These are phyloP conservation scores for Epizoanthus illoricatus DNA, from an alignment of 92 coral and sea anemone species.

Conservation along the genomic window DNA sequence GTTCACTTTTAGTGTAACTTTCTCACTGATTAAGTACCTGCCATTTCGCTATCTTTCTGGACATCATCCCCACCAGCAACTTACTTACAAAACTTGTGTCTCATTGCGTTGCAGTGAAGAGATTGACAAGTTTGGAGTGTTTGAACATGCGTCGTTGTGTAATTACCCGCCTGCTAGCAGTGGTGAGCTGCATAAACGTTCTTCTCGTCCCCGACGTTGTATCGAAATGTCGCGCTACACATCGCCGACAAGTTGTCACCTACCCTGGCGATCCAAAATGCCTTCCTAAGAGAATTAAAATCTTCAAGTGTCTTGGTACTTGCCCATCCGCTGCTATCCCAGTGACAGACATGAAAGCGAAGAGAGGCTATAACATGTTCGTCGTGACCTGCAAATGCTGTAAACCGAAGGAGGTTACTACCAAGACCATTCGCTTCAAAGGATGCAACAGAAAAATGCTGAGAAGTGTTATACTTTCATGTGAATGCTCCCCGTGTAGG, in stretches of 20 bases:
- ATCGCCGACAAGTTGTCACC: background rate
- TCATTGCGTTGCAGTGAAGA: slow-evolving; percentile 31
- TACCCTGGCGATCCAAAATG: slow-evolving; percentile 15
- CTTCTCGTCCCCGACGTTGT: slow-evolving; percentile 1
- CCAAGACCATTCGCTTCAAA: slow-evolving; percentile 32
- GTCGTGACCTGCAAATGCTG: slow-evolving; percentile 18
- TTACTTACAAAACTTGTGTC: slow-evolving; percentile 31
- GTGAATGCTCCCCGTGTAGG: slow-evolving; percentile 23
- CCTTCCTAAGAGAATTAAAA: slow-evolving; percentile 8
- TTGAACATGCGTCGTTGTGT: slow-evolving; percentile 33
- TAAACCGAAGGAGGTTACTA: slow-evolving; percentile 19
- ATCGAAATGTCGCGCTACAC: slow-evolving; percentile 8
- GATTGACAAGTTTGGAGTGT: slow-evolving; percentile 25
- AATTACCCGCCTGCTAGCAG: background rate
- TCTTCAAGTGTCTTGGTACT: slow-evolving; percentile 20
- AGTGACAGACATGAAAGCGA: slow-evolving; percentile 13
- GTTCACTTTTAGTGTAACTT: slow-evolving; percentile 24
- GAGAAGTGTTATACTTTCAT: slow-evolving; percentile 20
- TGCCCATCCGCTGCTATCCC: slow-evolving; percentile 27
- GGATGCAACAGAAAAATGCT: slow-evolving; percentile 12
- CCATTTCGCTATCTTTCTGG: background rate
- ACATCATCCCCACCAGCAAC: background rate
- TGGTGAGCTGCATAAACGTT: background rate
- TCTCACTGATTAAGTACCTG: background rate
- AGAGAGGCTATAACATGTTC: slow-evolving; percentile 10